Conservation (phyloP, 2,888 invertebrate genomes). For the Drosophila cracens region DNA sequence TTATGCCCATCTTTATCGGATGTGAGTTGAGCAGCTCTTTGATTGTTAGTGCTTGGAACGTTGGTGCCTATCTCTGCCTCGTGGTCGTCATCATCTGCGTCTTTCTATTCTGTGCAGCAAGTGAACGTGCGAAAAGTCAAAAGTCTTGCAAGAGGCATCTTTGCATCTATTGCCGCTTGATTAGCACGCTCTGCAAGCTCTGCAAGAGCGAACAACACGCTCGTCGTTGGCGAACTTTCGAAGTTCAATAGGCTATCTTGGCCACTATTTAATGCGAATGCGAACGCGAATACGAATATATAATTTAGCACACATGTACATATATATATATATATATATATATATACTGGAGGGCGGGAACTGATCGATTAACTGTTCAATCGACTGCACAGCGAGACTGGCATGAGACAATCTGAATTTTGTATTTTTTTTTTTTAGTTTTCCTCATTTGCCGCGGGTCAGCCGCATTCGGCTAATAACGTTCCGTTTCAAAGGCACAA, state of each 20-base stretch:
- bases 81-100: conserved; percentile 2
- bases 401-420: conserved; percentile 9
- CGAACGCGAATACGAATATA: conserved; percentile 35
- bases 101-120: neutral
- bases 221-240: conserved; percentile 59
- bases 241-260: conserved; percentile 75
- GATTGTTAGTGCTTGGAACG: conserved; percentile 17
- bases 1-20: conserved; percentile 11
- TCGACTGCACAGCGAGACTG: conserved; percentile 5
- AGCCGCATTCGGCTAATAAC: conserved; percentile 39
- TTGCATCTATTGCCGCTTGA: conserved; percentile 54
- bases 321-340: neutral
- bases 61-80: conserved; percentile 52
- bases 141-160: conserved; percentile 35
- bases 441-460: conserved; percentile 49
- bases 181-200: conserved; percentile 60
- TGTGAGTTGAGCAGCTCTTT: conserved; percentile 16
- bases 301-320: neutral
- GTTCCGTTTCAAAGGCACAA: conserved; percentile 42
- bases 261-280: conserved; percentile 17
- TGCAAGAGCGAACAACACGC: conserved; percentile 14
- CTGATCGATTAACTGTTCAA: conserved; percentile 5
- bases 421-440: neutral
- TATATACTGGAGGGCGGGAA: neutral
- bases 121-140: conserved; percentile 65